A percentile compares a stretch with the other conserved stretches of the same genome.
Conservation (phyloP, 2,113 vertebrate species). For the Periophthalmus modestus region DNA sequence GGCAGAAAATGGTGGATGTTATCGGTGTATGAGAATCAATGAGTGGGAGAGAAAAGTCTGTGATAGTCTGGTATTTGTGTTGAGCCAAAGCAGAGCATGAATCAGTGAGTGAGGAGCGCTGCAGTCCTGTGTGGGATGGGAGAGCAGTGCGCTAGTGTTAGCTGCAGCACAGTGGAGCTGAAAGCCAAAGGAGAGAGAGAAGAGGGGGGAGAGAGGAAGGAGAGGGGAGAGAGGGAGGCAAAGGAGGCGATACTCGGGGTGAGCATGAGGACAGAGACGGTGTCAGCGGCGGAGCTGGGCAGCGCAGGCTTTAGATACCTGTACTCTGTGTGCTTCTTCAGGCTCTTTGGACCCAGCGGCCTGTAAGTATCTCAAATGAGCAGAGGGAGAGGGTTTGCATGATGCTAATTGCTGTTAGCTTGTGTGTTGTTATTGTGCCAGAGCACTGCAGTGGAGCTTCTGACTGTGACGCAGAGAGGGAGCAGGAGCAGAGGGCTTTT, state of each 20-base stretch:
- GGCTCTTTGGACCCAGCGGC: constrained; percentile 74
- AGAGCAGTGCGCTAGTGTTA: constrained; percentile 60
- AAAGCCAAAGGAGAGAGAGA: constrained; percentile 47
- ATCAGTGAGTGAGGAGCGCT: constrained; percentile 47
- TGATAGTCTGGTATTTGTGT: constrained; percentile 19
- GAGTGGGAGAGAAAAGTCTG: constrained; percentile 38
- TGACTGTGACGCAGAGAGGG: constrained; percentile 57
- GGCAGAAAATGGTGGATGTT: constrained; percentile 28
- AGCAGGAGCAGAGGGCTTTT: constrained; percentile 22
- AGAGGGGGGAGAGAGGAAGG: constrained; percentile 45
- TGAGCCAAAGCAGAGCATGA: constrained; percentile 23
- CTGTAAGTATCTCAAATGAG: constrained; percentile 71
- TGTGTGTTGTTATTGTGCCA: constrained; percentile 52
- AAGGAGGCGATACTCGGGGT: constrained; percentile 53
- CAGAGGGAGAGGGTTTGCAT: constrained; percentile 15
- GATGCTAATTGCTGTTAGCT: constrained; percentile 69
- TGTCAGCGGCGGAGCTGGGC: constrained; percentile 71
- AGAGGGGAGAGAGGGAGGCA: constrained; percentile 47
- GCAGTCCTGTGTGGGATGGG: constrained; percentile 70
- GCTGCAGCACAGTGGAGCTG: constrained; percentile 51
- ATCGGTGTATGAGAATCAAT: constrained; percentile 25
- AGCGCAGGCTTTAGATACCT: constrained; percentile 76
- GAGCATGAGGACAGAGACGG: constrained; percentile 76
- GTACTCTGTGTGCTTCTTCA: constrained; percentile 80
- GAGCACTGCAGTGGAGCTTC: constrained; percentile 54